Evolutionary conservation across 2,888 invertebrate genomes (phyloP).

Genomic region (Andrena camellia): DNA sequence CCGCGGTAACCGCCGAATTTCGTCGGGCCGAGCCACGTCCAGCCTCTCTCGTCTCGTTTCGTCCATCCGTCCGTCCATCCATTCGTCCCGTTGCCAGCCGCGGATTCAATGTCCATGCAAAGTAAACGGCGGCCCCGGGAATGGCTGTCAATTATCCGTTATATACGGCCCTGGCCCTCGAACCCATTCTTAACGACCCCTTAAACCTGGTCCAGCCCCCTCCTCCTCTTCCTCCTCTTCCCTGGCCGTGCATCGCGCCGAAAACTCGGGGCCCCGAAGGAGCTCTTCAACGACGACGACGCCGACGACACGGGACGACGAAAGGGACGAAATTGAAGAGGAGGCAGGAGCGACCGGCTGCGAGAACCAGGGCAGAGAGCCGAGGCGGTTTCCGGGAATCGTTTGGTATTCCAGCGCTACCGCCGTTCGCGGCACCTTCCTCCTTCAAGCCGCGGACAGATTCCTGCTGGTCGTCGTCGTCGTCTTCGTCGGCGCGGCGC

Average conservation of each 20-base stretch:
- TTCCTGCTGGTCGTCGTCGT: slow-evolving; percentile 44
- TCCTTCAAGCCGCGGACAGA: slow-evolving; percentile 52
- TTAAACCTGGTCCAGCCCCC: slow-evolving; percentile 73
- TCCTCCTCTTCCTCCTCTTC: slow-evolving; percentile 36
- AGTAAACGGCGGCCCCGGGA: slow-evolving; percentile 82
- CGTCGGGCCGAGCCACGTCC: slow-evolving; percentile 47
- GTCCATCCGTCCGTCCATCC: slow-evolving; percentile 65
- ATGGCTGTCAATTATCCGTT: slow-evolving; percentile 85
- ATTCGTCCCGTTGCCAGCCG: slow-evolving; percentile 69
- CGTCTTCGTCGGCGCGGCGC: slow-evolving; percentile 6
- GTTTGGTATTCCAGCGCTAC: slow-evolving; percentile 75
- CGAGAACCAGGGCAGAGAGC: slow-evolving; percentile 47
- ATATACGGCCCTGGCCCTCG: slow-evolving; percentile 84
- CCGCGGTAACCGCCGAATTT: slow-evolving; percentile 43
- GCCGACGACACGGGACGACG: slow-evolving; percentile 44
- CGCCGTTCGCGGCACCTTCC: slow-evolving; percentile 59
- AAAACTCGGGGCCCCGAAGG: slow-evolving; percentile 50
- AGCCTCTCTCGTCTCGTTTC: slow-evolving; percentile 66
- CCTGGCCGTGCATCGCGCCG: slow-evolving; percentile 49
- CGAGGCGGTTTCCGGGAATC: slow-evolving; percentile 74
- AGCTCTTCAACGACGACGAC: slow-evolving; percentile 16
- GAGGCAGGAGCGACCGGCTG: slow-evolving; percentile 33
- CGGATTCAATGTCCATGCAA: slow-evolving; percentile 85
- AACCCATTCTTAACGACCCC: slow-evolving; percentile 84
- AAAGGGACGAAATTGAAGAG: slow-evolving; percentile 53